These are phyloP conservation scores for Ciconia boyciana DNA, from an alignment of 2,113 vertebrate species.

Conservation along the genomic window DNA sequence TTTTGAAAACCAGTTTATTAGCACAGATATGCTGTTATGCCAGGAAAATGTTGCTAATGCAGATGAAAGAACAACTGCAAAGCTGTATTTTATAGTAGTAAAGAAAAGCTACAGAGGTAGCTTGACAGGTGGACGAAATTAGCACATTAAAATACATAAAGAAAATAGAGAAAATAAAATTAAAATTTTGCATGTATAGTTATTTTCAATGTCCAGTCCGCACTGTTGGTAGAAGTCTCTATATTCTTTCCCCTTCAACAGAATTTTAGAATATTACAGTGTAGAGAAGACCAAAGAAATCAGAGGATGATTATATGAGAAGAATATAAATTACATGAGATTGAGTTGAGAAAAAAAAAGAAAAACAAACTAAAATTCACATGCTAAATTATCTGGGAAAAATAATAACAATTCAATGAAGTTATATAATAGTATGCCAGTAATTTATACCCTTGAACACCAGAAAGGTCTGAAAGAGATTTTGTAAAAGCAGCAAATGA, in stretches of 20 bases:
- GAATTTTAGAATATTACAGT: not conserved
- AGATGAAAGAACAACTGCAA: not conserved
- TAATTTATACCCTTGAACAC: not conserved
- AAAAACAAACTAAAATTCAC: not conserved
- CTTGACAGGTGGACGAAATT: not conserved
- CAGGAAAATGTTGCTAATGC: not conserved
- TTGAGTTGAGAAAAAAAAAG: rapidly evolving
- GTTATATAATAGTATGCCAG: not conserved
- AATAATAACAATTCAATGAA: not conserved
- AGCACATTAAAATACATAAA: not conserved
- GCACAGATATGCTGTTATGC: not conserved
- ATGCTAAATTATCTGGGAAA: not conserved
- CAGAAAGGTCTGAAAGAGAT: not conserved
- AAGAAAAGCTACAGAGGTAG: not conserved
- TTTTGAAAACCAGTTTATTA: not conserved
- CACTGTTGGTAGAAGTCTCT: not conserved
- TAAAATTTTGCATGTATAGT: not conserved
- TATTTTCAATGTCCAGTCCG: not conserved
- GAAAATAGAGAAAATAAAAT: not conserved
- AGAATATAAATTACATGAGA: not conserved
- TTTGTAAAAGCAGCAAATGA: not conserved
- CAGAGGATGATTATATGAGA: not conserved
- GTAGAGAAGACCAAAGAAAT: not conserved
- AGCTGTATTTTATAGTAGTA: not conserved
- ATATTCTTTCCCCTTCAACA: not conserved